Evolutionary conservation across 2,113 vertebrate species (phyloP).

Genomic region (Malurus alboscapulatus): DNA sequence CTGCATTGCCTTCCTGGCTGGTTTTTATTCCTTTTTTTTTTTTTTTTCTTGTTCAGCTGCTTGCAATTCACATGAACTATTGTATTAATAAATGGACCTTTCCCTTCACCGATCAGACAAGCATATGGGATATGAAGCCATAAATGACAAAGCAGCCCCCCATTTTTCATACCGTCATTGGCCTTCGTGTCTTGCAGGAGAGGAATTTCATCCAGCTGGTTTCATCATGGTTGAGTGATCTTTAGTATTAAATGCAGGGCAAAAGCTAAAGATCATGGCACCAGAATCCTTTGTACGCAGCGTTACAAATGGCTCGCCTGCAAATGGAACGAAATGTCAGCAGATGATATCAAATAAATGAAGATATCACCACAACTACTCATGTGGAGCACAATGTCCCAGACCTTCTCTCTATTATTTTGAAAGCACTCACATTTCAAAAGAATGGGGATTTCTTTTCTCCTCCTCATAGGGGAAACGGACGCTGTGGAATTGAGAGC

Average conservation of each 20-base stretch:
- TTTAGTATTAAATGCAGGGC: background rate
- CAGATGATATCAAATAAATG: constrained; percentile 28
- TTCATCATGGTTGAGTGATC: constrained; percentile 3
- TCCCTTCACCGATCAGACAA: background rate
- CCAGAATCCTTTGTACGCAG: background rate
- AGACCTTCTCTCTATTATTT: constrained; percentile 23
- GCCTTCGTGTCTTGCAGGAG: background rate
- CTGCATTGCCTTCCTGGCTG: background rate
- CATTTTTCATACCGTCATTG: background rate
- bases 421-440: constrained; percentile 23
- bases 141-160: constrained; percentile 9
- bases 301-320: background rate
- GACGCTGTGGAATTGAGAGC: background rate
- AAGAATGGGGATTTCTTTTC: background rate
- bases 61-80: background rate
- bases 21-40: fast-evolving
- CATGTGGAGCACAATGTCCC: constrained; percentile 22
- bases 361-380: constrained; percentile 21
- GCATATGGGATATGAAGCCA: background rate
- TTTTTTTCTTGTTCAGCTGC: background rate
- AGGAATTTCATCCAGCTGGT: constrained; percentile 32
- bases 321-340: background rate
- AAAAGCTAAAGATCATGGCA: constrained; percentile 37
- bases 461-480: background rate
- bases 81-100: constrained; percentile 19